Conservation (phyloP, 2,113 vertebrate species). For the Erpornis zantholeuca region DNA sequence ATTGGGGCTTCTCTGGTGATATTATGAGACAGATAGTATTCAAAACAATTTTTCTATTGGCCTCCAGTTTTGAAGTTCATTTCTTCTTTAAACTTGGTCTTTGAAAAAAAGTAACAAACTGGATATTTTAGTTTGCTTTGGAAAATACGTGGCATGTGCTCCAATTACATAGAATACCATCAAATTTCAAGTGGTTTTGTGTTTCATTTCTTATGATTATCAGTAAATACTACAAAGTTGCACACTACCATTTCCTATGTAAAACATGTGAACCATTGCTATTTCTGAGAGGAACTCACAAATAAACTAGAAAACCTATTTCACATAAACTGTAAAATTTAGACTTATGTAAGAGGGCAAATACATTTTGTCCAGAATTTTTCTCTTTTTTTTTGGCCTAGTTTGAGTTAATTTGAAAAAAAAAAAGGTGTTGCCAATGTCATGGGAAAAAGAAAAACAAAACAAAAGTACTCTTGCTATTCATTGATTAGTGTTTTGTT, state of each 20-base stretch:
- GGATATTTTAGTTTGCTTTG: neutral
- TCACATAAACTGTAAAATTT: neutral
- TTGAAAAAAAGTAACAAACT: neutral
- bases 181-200: neutral
- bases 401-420: neutral
- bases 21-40: neutral
- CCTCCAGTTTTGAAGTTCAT: neutral
- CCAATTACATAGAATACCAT: neutral
- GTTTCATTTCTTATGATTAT: neutral
- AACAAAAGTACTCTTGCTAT: neutral
- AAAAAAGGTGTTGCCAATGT: fast-evolving
- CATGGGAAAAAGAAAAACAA: neutral
- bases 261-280: neutral
- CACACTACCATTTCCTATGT: neutral
- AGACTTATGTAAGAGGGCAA: neutral
- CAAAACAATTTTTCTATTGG: neutral
- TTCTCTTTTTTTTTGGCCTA: neutral
- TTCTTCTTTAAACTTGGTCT: neutral
- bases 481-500: neutral
- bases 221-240: neutral
- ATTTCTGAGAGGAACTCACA: neutral
- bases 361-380: neutral
- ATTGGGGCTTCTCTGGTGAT: neutral
- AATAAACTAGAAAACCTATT: neutral
- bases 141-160: neutral